Evolutionary conservation across 2,888 invertebrate genomes (phyloP).

Genomic region (Phalera bucephala): DNA sequence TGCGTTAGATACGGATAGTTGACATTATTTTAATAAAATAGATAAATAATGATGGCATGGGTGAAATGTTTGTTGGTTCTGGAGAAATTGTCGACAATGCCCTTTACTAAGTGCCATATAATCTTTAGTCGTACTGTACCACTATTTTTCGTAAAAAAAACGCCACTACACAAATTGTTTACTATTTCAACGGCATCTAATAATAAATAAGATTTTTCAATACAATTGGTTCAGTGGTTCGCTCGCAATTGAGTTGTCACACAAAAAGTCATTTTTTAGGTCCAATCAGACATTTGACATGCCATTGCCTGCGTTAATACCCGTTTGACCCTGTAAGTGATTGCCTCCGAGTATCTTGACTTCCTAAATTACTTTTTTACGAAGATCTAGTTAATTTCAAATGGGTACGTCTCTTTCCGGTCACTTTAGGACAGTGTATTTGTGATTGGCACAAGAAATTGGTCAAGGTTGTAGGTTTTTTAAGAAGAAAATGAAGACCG

Average conservation of each 20-base stretch:
- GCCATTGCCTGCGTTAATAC: slow-evolving; percentile 19
- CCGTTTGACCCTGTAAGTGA: slow-evolving; percentile 19
- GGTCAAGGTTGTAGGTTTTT: no score
- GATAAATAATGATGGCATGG: no score
- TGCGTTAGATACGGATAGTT: no score
- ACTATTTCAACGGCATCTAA: slow-evolving; percentile 8
- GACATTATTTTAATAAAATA: no score
- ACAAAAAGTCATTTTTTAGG: slow-evolving; percentile 19
- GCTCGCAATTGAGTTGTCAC: slow-evolving; percentile 5
- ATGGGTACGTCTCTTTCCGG: not conserved
- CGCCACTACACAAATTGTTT: slow-evolving; percentile 1
- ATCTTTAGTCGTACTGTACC: no score
- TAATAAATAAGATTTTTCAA: slow-evolving; percentile 20
- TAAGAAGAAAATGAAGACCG: no score
- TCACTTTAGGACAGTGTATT: not conserved
- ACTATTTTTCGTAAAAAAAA: no score
- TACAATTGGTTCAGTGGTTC: slow-evolving; percentile 17
- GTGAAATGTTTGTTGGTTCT: no score
- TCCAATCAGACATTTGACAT: slow-evolving; percentile 18
- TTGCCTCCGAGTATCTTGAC: slow-evolving; percentile 1
- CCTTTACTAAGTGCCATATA: no score
- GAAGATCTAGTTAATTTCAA: not conserved
- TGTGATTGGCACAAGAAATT: no score
- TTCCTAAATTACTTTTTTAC: slow-evolving; percentile 9
- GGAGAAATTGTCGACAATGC: no score